phyloP scores from a whole-genome alignment of 2,888 invertebrate species.

The Idaea aversata region DNA sequence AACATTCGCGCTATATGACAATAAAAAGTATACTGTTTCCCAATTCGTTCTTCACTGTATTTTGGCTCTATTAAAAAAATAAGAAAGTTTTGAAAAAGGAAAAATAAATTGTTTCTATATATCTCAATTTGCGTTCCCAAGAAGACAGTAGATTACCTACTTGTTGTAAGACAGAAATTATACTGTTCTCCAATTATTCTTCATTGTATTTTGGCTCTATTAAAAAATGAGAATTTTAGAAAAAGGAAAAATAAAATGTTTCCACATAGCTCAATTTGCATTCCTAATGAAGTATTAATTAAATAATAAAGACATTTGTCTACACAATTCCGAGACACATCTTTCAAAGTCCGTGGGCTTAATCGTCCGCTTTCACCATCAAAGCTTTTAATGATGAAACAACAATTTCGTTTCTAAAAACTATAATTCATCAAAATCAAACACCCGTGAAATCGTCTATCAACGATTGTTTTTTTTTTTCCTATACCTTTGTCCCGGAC shows the following conservation, averaged over 20 bases:
- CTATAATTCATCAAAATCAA: slow-evolving; percentile 28
- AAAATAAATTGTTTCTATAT: too few relatives aligned
- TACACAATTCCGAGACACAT: neutral
- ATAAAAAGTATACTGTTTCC: too few relatives aligned
- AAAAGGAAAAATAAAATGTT: neutral
- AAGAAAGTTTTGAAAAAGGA: too few relatives aligned
- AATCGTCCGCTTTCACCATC: neutral
- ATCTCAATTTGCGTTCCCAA: too few relatives aligned
- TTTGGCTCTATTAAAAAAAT: too few relatives aligned
- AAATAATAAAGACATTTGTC: neutral
- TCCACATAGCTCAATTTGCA: neutral
- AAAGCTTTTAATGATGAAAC: neutral
- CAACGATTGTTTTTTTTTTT: slow-evolving; percentile 44
- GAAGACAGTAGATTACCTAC: too few relatives aligned
- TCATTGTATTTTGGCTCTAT: too few relatives aligned
- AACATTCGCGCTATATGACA: too few relatives aligned
- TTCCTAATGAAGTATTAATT: neutral
- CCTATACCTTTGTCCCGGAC: slow-evolving; percentile 51
- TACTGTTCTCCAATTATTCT: too few relatives aligned
- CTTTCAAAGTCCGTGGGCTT: neutral
- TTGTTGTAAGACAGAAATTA: too few relatives aligned
- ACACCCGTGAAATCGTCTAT: slow-evolving; percentile 34
- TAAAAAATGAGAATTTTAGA: too few relatives aligned
- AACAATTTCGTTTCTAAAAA: slow-evolving; percentile 1
- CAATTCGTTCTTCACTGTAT: too few relatives aligned